Conservation (phyloP, 1,140 invertebrate genomes). For the Ceratina japonica region DNA sequence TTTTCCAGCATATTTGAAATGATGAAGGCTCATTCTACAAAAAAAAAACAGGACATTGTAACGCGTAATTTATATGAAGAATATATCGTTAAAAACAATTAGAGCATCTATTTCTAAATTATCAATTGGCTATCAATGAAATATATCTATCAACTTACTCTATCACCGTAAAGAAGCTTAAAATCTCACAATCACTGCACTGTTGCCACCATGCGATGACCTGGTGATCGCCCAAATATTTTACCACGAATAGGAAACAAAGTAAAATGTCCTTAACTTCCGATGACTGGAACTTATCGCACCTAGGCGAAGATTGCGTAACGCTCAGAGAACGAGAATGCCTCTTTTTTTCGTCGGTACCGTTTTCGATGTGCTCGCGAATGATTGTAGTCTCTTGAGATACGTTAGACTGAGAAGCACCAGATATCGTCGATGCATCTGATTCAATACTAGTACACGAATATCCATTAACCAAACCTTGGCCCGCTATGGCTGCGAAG, state of each 20-base stretch:
- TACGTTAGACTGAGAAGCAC: constrained; percentile 81
- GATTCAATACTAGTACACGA: constrained; percentile 83
- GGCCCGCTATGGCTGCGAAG: constrained; percentile 88
- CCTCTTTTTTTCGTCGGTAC: constrained; percentile 65
- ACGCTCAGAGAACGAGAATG: constrained; percentile 81
- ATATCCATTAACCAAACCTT: constrained; percentile 81
- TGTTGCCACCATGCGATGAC: constrained; percentile 95
- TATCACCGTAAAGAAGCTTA: constrained; percentile 89
- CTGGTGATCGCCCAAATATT: constrained; percentile 92
- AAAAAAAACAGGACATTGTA: constrained; percentile 45
- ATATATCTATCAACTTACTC: constrained; percentile 82
- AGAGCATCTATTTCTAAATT: neutral
- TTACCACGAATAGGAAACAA: constrained; percentile 94
- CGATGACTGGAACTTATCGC: constrained; percentile 86
- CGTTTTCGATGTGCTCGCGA: constrained; percentile 75
- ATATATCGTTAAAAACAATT: neutral
- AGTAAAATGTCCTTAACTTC: constrained; percentile 94
- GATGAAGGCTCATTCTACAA: constrained; percentile 88
- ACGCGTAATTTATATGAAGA: constrained; percentile 22
- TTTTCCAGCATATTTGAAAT: constrained; percentile 93
- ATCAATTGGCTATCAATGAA: neutral
- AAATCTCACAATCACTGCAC: constrained; percentile 86
- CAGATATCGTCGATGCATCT: constrained; percentile 81
- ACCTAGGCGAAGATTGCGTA: constrained; percentile 80
- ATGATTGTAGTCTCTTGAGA: constrained; percentile 84